Conservation (phyloP, 2,888 invertebrate genomes). For the Perizoma affinitatum region DNA sequence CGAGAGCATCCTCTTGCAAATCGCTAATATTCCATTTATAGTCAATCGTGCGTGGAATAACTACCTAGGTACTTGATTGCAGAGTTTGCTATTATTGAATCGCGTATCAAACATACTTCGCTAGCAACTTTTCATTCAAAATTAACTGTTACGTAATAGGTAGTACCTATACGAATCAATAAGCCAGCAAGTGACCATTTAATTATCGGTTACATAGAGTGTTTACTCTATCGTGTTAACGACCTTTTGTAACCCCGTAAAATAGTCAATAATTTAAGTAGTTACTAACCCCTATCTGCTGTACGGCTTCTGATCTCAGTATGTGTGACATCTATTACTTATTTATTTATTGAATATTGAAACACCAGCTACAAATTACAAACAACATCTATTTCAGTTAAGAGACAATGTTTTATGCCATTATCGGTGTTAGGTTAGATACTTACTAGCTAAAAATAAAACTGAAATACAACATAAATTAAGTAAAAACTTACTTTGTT, state of each 20-base stretch:
- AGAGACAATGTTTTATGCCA: no score
- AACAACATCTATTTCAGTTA: no score
- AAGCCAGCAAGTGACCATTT: no score
- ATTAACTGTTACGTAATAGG: background rate
- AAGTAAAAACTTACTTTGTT: no score
- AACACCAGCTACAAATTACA: no score
- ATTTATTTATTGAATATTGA: no score
- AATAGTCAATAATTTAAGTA: background rate
- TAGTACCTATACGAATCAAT: no score
- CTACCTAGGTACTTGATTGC: slow-evolving; percentile 8
- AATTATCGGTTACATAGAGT: no score
- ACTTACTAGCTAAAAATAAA: no score
- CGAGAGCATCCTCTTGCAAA: slow-evolving; percentile 24
- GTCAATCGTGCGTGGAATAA: slow-evolving; percentile 9
- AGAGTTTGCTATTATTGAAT: background rate
- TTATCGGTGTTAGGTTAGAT: no score
- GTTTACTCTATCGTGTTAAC: no score
- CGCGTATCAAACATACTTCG: slow-evolving; percentile 1
- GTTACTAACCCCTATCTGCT: slow-evolving; percentile 16
- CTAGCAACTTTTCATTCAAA: background rate
- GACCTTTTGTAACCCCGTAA: background rate
- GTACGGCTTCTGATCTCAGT: slow-evolving; percentile 14
- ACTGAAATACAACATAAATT: no score
- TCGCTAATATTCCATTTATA: slow-evolving; percentile 25
- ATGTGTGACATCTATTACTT: background rate